Evolutionary conservation across 1,140 invertebrate genomes (phyloP).

Genomic region (Melitaea cinxia): DNA sequence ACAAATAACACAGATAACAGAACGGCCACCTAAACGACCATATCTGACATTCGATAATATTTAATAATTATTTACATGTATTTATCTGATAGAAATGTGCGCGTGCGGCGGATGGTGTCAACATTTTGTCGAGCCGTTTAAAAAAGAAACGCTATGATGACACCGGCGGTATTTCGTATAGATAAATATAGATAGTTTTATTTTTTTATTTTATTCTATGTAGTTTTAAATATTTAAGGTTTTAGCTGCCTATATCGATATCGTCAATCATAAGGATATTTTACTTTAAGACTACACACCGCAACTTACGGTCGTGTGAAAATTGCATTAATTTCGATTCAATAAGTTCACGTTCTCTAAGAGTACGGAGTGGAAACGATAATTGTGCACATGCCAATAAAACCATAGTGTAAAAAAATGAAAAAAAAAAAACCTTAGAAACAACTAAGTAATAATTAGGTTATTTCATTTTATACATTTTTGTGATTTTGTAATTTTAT

Average conservation of each 20-base stretch:
- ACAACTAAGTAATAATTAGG: too few species aligned
- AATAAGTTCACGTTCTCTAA: constrained; percentile 7
- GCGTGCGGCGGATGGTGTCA: constrained; percentile 37
- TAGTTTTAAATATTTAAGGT: not conserved
- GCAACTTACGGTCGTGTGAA: constrained; percentile 12
- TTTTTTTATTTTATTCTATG: not conserved
- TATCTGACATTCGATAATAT: constrained; percentile 76
- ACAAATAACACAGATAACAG: constrained; percentile 77
- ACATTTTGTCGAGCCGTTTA: constrained; percentile 32
- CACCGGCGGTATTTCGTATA: not conserved
- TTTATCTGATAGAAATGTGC: constrained; percentile 46
- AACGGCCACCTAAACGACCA: constrained; percentile 74
- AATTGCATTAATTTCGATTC: constrained; percentile 11
- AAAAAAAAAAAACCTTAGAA: not conserved
- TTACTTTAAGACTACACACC: constrained; percentile 1
- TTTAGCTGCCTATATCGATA: not conserved
- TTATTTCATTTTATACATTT: too few species aligned
- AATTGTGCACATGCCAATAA: constrained; percentile 5
- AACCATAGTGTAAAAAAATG: too few species aligned
- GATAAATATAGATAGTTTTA: not conserved
- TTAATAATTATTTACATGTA: constrained; percentile 73
- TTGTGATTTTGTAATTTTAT: too few species aligned
- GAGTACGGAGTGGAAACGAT: constrained; percentile 3
- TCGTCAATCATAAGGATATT: not conserved
- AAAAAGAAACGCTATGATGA: constrained; percentile 15